Base-by-base conservation (phyloP, 2,888 invertebrate species). In the Lissocephala sabroskyi region DNA sequence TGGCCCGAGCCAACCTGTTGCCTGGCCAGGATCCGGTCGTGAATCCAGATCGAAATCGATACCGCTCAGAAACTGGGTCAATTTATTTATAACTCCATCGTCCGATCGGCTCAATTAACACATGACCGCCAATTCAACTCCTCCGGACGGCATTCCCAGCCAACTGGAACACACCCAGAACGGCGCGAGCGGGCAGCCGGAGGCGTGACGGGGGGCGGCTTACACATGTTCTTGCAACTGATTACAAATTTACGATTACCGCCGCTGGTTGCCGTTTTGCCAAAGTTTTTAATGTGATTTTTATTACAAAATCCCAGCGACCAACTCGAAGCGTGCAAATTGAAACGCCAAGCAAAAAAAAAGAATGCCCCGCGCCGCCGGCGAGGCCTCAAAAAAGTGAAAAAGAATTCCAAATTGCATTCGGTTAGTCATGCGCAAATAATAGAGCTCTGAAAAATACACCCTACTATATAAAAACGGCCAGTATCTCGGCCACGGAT, bases 371-470 rank as follows among this genome's bases (percentile, higher is more conserved):
- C 19, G 23, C 3, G 23, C 7, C 23, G 23, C 23, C 7, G 4
- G 17, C 9, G 36, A 44, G 28, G 30, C 28, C 28, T 16, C 52
- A 57, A 53, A 46, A 49, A 32, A 45, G 58, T 58, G 60, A 68
- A 75, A 75, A 73, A 74, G 73, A 56, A 73, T 67, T 71, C 76
- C 54, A 57, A 78, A 78, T 75, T 78, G 79, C 71, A 73, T 67
- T 75, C 73, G 79, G 62, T 73, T 75, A 73, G 79, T 73, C 71
- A 73, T 78, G 71, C 71, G 79, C 68, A 52, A 75, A 59, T 61
- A 70, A 63, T 56, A 56, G 45, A 10, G 19, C 17, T 29, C 17
- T 10, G 37, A 45, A 23, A 23, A 7, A 23, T 5, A 23, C 23
- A 23, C 23, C 23, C 7, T 16, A 41, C 29, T 29, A n/a, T 14